Conservation (phyloP, 2,888 invertebrate species). For the Callinectes sapidus region DNA sequence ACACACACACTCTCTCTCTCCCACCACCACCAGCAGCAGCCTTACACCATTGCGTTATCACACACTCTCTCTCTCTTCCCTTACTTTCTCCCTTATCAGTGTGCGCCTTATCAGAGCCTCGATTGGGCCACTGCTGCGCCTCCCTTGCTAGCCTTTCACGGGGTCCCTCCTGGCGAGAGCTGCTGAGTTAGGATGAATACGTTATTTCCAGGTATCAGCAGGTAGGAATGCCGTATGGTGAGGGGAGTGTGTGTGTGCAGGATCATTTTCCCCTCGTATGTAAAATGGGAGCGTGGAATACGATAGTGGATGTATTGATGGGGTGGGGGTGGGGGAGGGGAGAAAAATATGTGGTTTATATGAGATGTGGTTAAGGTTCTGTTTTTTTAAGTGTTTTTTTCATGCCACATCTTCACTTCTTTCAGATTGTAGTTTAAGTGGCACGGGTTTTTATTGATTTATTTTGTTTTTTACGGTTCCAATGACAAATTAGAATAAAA, state of each 20-base stretch:
- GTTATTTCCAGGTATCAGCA: neutral
- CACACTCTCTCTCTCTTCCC: conserved; percentile 18
- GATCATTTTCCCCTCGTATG: neutral
- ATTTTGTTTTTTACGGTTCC: too few relatives aligned
- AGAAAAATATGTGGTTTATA: neutral
- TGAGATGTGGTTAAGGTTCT: too few relatives aligned
- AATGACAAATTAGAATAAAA: too few relatives aligned
- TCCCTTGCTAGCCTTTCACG: conserved; percentile 2
- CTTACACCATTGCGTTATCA: neutral
- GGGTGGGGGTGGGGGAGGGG: too few relatives aligned
- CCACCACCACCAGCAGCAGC: neutral
- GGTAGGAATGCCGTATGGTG: neutral
- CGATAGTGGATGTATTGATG: neutral
- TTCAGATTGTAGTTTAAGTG: too few relatives aligned
- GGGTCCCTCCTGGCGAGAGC: neutral
- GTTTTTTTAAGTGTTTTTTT: too few relatives aligned
- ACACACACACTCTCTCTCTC: neutral
- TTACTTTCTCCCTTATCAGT: conserved; percentile 12
- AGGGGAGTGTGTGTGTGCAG: neutral
- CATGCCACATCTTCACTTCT: too few relatives aligned
- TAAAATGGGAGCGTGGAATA: neutral
- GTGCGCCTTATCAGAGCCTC: neutral
- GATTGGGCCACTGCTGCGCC: neutral
- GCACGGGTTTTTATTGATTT: too few relatives aligned
- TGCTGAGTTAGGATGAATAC: neutral